These are phyloP conservation scores for Arizona elegans DNA, from an alignment of 2,113 vertebrate genomes.

Conservation along the genomic window DNA sequence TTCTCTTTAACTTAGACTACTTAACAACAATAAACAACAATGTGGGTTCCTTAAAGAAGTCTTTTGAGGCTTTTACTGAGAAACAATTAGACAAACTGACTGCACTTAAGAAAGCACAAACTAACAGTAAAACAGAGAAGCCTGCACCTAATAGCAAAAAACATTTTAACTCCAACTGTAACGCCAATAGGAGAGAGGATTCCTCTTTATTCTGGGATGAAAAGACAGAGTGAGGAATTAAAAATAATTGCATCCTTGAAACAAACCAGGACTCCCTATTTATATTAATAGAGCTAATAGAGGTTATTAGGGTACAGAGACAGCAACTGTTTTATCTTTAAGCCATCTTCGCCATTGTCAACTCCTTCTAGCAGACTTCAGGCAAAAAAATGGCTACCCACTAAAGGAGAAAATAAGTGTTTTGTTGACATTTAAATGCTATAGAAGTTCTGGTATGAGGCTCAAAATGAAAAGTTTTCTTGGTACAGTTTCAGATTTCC, in stretches of 20 bases:
- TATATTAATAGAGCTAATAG: not conserved
- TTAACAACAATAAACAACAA: not conserved
- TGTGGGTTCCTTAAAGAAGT: not conserved
- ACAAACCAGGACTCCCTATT: not conserved
- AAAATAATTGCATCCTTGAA: not conserved
- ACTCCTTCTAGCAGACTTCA: not conserved
- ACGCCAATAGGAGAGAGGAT: not conserved
- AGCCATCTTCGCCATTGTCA: not conserved
- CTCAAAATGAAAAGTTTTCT: not conserved
- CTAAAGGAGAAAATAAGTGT: not conserved
- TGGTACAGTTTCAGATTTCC: not conserved
- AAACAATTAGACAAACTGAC: not conserved
- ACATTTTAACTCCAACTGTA: not conserved
- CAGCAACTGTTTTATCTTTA: not conserved
- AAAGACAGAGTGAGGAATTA: not conserved
- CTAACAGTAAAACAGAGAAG: not conserved
- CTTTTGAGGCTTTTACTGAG: not conserved
- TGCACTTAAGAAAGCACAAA: not conserved
- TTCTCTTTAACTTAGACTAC: not conserved
- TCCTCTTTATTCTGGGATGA: not conserved
- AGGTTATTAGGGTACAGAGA: not conserved
- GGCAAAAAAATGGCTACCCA: not conserved
- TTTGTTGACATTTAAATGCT: not conserved
- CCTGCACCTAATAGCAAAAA: not conserved
- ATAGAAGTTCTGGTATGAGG: not conserved